A percentile compares a stretch with the other conserved stretches of the same genome.
Conservation (phyloP, 2,113 vertebrate species). For the Cinclus cinclus region DNA sequence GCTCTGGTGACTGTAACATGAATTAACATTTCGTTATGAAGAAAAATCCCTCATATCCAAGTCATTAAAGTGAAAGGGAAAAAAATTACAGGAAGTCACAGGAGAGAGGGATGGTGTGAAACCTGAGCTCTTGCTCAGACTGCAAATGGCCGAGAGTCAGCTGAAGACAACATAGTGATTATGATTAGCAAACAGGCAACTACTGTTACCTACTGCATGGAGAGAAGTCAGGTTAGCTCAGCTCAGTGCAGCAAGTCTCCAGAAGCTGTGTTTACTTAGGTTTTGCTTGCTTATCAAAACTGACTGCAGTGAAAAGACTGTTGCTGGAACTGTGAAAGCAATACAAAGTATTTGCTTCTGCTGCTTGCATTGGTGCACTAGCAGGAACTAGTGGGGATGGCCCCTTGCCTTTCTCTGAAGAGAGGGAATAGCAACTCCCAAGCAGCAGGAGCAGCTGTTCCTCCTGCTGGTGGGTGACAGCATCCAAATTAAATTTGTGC, state of each 20-base stretch:
- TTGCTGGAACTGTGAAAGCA: not conserved
- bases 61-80: not conserved
- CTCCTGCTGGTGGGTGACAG: not conserved
- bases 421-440: not conserved
- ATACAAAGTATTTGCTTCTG: not conserved
- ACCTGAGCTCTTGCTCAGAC: not conserved
- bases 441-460: not conserved
- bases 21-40: constrained; percentile 11
- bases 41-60: not conserved
- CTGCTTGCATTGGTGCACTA: not conserved
- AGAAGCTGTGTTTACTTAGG: not conserved
- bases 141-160: not conserved
- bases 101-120: not conserved
- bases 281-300: constrained; percentile 4
- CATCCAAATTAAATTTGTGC: not conserved
- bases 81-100: not conserved
- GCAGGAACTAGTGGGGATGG: not conserved
- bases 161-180: not conserved
- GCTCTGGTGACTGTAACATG: not conserved
- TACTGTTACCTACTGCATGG: not conserved
- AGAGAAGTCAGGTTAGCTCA: not conserved
- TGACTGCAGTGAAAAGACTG: not conserved
- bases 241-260: not conserved
- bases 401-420: not conserved
- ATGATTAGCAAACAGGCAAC: not conserved